phyloP scores from a whole-genome alignment of 2,888 invertebrate species.

The Nebria brevicollis region DNA sequence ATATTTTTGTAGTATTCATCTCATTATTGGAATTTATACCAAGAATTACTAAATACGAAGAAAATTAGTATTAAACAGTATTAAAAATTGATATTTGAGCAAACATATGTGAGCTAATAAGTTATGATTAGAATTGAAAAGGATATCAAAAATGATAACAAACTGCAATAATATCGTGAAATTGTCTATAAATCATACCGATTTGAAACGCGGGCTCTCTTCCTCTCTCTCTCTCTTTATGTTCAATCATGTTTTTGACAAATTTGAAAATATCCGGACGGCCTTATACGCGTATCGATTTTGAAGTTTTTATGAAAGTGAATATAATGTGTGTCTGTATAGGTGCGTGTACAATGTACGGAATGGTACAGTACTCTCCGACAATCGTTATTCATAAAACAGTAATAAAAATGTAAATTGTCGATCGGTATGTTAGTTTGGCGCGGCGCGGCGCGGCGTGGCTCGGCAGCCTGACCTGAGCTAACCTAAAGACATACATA shows the following conservation, averaged over 20 bases:
- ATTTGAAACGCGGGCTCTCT: neutral
- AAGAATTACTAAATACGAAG: too few relatives aligned
- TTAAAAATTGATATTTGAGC: too few relatives aligned
- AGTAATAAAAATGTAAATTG: neutral
- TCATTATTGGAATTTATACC: too few relatives aligned
- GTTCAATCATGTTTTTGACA: neutral
- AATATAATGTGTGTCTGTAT: neutral
- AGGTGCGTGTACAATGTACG: neutral
- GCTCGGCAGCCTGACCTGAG: conserved; percentile 15
- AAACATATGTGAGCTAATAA: neutral
- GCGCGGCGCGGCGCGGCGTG: neutral
- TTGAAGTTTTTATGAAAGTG: neutral
- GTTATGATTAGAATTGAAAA: neutral
- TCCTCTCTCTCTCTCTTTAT: neutral
- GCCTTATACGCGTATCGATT: neutral
- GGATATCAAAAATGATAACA: neutral
- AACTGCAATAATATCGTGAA: neutral
- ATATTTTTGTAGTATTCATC: too few relatives aligned
- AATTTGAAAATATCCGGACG: neutral
- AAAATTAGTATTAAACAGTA: too few relatives aligned
- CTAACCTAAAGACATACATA: conserved; percentile 47
- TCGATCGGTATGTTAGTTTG: neutral
- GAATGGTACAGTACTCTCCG: conserved; percentile 4
- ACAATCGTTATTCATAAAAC: conserved; percentile 3
- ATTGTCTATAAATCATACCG: neutral